These are phyloP conservation scores for Dicranocentrus wangi DNA, from an alignment of 2,888 invertebrate species.

Conservation along the genomic window DNA sequence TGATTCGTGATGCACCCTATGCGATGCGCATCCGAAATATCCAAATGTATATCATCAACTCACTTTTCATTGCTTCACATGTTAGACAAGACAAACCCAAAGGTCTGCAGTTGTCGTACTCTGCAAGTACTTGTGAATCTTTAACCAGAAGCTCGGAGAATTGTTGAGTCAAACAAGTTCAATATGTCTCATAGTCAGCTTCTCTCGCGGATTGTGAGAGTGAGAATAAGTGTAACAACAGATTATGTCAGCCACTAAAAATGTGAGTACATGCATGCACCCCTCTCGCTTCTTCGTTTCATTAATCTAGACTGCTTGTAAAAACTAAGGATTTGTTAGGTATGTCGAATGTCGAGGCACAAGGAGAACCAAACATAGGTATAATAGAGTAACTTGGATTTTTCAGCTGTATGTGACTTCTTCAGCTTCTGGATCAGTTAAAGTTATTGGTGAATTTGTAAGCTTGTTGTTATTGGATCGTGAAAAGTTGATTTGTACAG, in stretches of 20 bases:
- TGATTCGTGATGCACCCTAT: constrained; percentile 37
- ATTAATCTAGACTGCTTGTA: constrained; percentile 4
- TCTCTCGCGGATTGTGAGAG: background rate
- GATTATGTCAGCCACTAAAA: background rate
- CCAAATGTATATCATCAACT: no score
- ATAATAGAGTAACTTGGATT: no score
- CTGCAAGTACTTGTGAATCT: constrained; percentile 48
- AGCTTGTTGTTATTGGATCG: no score
- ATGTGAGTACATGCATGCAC: background rate
- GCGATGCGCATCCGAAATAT: no score
- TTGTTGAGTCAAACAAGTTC: background rate
- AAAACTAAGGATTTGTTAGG: constrained; percentile 2
- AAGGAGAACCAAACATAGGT: no score
- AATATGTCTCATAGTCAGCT: background rate
- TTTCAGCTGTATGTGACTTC: no score
- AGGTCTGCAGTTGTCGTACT: background rate
- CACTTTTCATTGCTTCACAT: no score
- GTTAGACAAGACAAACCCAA: no score
- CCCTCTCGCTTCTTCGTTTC: background rate
- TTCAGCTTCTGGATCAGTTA: no score
- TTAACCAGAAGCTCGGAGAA: constrained; percentile 31
- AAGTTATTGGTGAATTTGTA: no score
- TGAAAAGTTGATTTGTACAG: no score
- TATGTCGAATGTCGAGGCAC: no score
- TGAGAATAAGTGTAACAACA: background rate